These are phyloP conservation scores for Benthosema pterotum DNA, from an alignment of 2,797 vertebrate species.

Conservation along the genomic window DNA sequence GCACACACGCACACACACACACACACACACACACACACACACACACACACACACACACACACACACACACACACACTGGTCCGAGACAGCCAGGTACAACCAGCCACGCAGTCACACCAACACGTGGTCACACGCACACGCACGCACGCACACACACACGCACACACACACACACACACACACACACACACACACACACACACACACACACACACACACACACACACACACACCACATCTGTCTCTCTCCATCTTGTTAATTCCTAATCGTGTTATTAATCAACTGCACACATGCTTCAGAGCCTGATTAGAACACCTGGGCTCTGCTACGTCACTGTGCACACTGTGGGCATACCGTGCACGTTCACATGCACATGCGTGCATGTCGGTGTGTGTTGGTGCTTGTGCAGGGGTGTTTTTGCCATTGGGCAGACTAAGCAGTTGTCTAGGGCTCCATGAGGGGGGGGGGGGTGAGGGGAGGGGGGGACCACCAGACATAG, in stretches of 20 bases:
- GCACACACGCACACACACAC: background rate
- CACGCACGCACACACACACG: background rate
- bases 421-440: too few species aligned
- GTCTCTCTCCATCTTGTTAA: slow-evolving; percentile 37
- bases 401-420: background rate
- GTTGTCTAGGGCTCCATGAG: too few species aligned
- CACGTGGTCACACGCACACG: background rate
- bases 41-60: too few species aligned
- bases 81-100: slow-evolving; percentile 82
- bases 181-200: slow-evolving; percentile 9
- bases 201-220: slow-evolving; percentile 7
- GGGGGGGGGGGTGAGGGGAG: too few species aligned
- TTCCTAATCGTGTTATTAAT: slow-evolving; percentile 51
- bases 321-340: background rate
- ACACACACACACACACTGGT: too few species aligned
- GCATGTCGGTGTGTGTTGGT: background rate
- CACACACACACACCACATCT: slow-evolving; percentile 21
- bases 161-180: slow-evolving; percentile 1
- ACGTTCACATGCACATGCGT: too few species aligned
- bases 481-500: too few species aligned
- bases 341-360: background rate
- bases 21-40: background rate
- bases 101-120: background rate
- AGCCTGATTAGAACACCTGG: slow-evolving; percentile 54
- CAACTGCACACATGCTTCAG: slow-evolving; percentile 54